Evolutionary conservation across 2,888 invertebrate species (phyloP).

Genomic region (Orthonevra nobilis): DNA sequence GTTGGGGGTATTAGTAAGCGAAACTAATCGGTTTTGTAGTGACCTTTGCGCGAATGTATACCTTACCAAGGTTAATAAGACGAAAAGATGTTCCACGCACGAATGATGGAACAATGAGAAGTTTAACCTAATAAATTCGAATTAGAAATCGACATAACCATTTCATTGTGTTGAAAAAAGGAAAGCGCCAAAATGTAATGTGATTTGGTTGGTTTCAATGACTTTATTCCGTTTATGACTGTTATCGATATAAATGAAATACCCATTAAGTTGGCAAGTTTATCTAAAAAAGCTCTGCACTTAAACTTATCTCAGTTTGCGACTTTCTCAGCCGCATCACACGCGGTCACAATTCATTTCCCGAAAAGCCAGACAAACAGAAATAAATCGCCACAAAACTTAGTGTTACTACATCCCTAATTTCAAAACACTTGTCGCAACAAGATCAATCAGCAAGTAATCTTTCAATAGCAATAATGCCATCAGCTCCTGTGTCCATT

Average conservation of each 20-base stretch:
- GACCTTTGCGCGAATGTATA: conserved; percentile 52
- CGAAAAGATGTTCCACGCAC: conserved; percentile 13
- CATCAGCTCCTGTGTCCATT: conserved; percentile 39
- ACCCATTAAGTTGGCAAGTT: too few relatives aligned
- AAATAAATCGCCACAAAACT: conserved; percentile 30
- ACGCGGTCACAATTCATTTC: conserved; percentile 27
- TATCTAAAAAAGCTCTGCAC: too few relatives aligned
- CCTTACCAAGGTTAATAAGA: conserved; percentile 60
- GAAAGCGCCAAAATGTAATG: conserved; percentile 9
- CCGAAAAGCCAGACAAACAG: conserved; percentile 39
- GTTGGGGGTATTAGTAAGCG: conserved; percentile 51
- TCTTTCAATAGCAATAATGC: conserved; percentile 17
- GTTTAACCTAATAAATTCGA: conserved; percentile 47
- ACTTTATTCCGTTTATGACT: too few relatives aligned
- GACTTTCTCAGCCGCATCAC: too few relatives aligned
- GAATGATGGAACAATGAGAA: conserved; percentile 22
- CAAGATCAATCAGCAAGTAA: conserved; percentile 39
- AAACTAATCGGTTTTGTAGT: conserved; percentile 60
- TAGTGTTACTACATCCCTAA: conserved; percentile 10
- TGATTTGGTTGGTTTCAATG: conserved; percentile 1
- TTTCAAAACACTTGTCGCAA: conserved; percentile 6
- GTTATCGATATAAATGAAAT: too few relatives aligned
- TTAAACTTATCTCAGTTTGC: too few relatives aligned
- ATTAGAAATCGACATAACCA: conserved; percentile 18
- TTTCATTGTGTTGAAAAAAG: conserved; percentile 13